Percentiles rank a stretch among this genome's conserved stretches.
Conservation (phyloP, 1,140 invertebrate species). For the Apocrypta bakeri region DNA sequence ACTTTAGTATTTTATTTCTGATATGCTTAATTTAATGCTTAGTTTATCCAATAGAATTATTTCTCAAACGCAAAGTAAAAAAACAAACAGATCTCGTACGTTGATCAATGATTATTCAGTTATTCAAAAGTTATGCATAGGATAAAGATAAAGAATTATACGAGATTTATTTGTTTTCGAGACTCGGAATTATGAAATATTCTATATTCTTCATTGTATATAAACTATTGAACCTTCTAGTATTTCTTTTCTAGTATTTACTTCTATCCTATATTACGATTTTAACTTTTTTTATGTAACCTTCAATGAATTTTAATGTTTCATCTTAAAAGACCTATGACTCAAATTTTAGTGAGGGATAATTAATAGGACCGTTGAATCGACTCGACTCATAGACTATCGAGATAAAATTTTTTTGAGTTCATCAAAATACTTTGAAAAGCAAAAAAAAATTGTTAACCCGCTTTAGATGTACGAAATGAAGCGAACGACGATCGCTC, state of each 20-base stretch:
- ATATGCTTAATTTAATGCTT: too few species aligned
- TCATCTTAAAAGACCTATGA: background rate
- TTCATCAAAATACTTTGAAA: background rate
- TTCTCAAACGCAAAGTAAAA: conserved; percentile 30
- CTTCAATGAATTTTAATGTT: background rate
- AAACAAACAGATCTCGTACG: conserved; percentile 33
- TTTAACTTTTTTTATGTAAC: conserved; percentile 3
- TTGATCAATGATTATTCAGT: conserved; percentile 34
- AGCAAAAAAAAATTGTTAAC: background rate
- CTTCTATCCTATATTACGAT: background rate
- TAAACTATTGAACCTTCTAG: too few species aligned
- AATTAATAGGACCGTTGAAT: conserved; percentile 15
- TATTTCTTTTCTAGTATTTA: background rate
- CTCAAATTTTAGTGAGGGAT: conserved; percentile 32
- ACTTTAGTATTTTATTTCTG: too few species aligned
- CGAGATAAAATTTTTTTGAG: background rate
- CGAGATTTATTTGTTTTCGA: conserved; percentile 9
- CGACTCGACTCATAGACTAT: background rate
- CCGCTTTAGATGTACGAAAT: background rate
- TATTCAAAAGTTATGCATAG: conserved; percentile 2
- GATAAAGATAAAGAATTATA: background rate
- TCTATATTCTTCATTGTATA: background rate
- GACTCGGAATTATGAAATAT: conserved; percentile 11
- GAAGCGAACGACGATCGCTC: background rate
- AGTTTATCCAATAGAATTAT: conserved; percentile 38